phyloP scores from a whole-genome alignment of 2,797 vertebrate species.

The Protonibea diacanthus region DNA sequence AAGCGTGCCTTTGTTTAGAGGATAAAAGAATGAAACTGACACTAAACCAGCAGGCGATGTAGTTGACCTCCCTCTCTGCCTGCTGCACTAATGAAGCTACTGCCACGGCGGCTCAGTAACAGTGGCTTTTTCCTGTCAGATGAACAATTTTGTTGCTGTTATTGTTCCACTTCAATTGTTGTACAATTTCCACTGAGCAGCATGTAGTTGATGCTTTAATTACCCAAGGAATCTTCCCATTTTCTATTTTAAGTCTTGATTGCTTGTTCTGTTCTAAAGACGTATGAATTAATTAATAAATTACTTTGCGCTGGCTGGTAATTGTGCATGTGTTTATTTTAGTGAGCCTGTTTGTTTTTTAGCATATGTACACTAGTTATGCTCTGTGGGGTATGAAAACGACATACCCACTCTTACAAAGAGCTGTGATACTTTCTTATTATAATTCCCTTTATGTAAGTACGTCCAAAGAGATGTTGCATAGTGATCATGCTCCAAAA shows the following conservation, averaged over 20 bases:
- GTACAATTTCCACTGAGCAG: slow-evolving; percentile 20
- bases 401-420: slow-evolving; percentile 4
- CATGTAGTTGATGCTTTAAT: slow-evolving; percentile 32
- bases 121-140: slow-evolving; percentile 27
- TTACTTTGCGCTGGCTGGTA: slow-evolving; percentile 14
- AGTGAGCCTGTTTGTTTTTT: slow-evolving; percentile 16
- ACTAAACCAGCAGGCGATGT: slow-evolving; percentile 59
- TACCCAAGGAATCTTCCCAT: slow-evolving; percentile 17
- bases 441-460: slow-evolving; percentile 11
- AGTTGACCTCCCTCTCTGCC: slow-evolving; percentile 57
- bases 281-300: slow-evolving; percentile 30
- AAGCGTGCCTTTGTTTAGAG: slow-evolving; percentile 51
- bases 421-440: slow-evolving; percentile 22
- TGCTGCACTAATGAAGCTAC: slow-evolving; percentile 64
- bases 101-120: slow-evolving; percentile 30
- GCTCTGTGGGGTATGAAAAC: slow-evolving; percentile 16
- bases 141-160: slow-evolving; percentile 28
- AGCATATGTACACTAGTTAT: slow-evolving; percentile 10
- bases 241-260: slow-evolving; percentile 42
- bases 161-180: slow-evolving; percentile 41
- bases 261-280: slow-evolving; percentile 29
- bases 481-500: slow-evolving; percentile 3
- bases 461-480: background rate
- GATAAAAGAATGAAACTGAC: slow-evolving; percentile 66
- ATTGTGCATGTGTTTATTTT: slow-evolving; percentile 28